Evolutionary conservation across 1,140 invertebrate genomes (phyloP).

Genomic region (Drosophila albomicans): DNA sequence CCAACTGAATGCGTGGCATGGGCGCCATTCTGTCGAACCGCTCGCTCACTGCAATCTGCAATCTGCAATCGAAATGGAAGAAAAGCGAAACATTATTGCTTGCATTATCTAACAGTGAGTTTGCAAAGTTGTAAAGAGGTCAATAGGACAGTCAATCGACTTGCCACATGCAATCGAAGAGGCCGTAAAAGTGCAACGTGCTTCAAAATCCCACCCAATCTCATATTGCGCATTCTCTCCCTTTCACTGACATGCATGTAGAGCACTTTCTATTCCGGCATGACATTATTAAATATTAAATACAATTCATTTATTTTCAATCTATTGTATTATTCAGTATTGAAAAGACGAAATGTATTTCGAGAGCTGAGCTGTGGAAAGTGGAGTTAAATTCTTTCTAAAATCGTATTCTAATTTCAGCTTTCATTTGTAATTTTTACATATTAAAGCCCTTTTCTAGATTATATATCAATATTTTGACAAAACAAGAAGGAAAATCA

Average conservation of each 20-base stretch:
- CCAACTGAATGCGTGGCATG: conserved; percentile 76
- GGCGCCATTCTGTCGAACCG: conserved; percentile 67
- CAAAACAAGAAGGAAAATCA: no score
- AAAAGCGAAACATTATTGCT: conserved; percentile 11
- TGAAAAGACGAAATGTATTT: no score
- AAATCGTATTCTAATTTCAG: no score
- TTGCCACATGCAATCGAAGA: conserved; percentile 47
- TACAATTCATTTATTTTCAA: no score
- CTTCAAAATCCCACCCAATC: background rate
- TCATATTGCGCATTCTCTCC: background rate
- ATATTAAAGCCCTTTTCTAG: no score
- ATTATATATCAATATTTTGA: no score
- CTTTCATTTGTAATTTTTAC: no score
- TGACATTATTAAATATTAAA: no score
- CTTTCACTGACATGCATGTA: background rate
- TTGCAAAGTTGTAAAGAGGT: conserved; percentile 44
- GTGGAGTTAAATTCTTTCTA: no score
- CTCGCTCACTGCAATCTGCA: background rate
- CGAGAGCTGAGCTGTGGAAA: no score
- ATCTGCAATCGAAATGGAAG: conserved; percentile 39
- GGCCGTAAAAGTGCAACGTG: conserved; percentile 38
- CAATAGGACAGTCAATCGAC: conserved; percentile 60
- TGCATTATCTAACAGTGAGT: conserved; percentile 20
- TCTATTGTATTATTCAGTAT: no score
- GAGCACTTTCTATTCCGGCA: background rate